phyloP scores from a whole-genome alignment of 1,140 invertebrate species.

The Aphaenogaster rudis region DNA sequence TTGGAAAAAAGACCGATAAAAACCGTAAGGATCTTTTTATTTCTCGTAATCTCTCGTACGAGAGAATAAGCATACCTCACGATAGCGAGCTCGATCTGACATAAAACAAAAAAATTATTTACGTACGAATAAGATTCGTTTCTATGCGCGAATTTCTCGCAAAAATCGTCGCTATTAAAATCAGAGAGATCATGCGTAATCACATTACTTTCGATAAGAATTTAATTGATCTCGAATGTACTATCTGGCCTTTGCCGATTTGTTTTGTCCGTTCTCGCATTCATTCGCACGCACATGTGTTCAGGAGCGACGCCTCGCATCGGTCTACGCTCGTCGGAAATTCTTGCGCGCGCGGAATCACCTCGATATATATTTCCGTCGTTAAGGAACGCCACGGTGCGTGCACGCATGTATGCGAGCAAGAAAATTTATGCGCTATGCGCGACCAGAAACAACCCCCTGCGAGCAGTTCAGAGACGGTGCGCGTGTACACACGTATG shows the following conservation, averaged over 20 bases:
- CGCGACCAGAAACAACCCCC: conserved; percentile 39
- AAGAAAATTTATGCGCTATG: conserved; percentile 58
- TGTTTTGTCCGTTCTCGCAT: neutral
- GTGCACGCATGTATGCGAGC: conserved; percentile 37
- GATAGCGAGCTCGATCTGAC: neutral
- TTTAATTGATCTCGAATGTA: neutral
- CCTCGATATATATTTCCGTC: conserved; percentile 64
- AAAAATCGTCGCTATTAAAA: neutral
- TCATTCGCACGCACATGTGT: conserved; percentile 4
- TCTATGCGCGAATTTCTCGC: neutral
- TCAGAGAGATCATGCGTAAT: neutral
- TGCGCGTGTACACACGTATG: neutral
- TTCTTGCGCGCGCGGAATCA: conserved; percentile 30
- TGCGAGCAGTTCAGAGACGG: conserved; percentile 2
- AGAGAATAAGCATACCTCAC: neutral
- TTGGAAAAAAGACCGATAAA: neutral
- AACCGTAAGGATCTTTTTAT: neutral
- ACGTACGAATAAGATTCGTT: neutral
- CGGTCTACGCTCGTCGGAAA: neutral
- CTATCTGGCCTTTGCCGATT: neutral
- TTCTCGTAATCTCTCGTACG: neutral
- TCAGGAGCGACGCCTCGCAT: conserved; percentile 24
- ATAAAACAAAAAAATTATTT: neutral
- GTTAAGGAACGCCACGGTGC: conserved; percentile 53
- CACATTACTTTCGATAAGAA: neutral